Evolutionary conservation across 2,888 invertebrate species (phyloP), one percentile per base, ranked within the genome.

Genomic region (Chrysodeixis includens): DNA sequence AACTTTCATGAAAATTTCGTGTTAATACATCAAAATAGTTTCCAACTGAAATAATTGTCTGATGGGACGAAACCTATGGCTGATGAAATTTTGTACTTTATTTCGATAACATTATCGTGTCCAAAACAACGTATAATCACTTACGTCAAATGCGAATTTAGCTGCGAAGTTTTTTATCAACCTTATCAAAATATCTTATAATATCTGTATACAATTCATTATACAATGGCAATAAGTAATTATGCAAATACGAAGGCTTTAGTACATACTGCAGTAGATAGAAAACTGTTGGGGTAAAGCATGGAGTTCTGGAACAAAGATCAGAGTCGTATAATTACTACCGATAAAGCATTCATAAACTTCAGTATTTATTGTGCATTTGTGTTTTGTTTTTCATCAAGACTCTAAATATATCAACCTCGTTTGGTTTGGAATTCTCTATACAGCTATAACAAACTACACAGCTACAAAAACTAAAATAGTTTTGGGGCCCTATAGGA

Each of bases 71-170:
- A 6, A 40, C 40, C 40, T 7, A n/a, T 40, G 40, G 40, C 40
- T 40, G 40, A 40, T n/a, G 40, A 40, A 40, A 40, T 40, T n/a
- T 40, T 14, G 12, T 40, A 14, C 40, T 40, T n/a, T 14, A 40
- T 40, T n/a, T n/a, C n/a, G n/a, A 40, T 40, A 40, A 40, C n/a
- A n/a, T 40, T 40, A 40, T 40, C 40, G 40, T 40, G 40, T 6
- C 7, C 40, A 40, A 40, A 40, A 40, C 40, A n/a, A n/a, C 40
- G 12, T 35, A 40, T n/a, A n/a, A n/a, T 6, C 14, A 14, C 14
- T 35, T 40, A 40, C 40, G n/a, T 35, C 35, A 12, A 12, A 14
- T 14, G 4, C 12, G 35, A n/a, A n/a, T 40, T 40, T n/a, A n/a
- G 7, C n/a, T n/a, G 14, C 6, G 6, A n/a, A 40, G 6, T 5